A percentile compares a stretch with the other conserved stretches of the same genome.
phyloP scores from a whole-genome alignment of 2,888 invertebrate genomes.

The Kryphioiulus occultus region DNA sequence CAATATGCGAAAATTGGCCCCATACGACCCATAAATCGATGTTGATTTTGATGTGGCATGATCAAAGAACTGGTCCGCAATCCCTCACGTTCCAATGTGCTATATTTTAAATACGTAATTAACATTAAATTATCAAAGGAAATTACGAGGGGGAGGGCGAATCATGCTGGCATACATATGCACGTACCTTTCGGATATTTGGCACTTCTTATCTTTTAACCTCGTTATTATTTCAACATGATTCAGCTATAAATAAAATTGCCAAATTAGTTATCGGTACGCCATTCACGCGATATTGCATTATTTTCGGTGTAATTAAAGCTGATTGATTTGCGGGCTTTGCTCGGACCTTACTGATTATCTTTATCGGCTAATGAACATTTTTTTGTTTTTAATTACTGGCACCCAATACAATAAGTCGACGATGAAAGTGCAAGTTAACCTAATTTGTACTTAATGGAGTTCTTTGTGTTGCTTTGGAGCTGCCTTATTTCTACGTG shows the following conservation, averaged over 20 bases:
- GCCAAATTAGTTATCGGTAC: constrained; percentile 35
- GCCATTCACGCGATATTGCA: constrained; percentile 32
- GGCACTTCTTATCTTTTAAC: constrained; percentile 33
- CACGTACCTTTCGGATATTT: neutral
- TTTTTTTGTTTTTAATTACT: constrained; percentile 18
- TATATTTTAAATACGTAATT: constrained; percentile 12
- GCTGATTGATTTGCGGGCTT: constrained; percentile 1
- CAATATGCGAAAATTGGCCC: neutral
- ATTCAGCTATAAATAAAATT: constrained; percentile 33
- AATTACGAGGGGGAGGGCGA: neutral
- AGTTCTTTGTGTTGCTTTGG: neutral
- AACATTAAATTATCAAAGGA: neutral
- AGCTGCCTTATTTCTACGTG: neutral
- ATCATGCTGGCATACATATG: neutral
- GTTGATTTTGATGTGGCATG: neutral
- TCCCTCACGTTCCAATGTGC: neutral
- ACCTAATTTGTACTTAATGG: constrained; percentile 28
- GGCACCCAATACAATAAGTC: neutral
- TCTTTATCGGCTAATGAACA: constrained; percentile 36
- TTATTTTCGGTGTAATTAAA: constrained; percentile 36
- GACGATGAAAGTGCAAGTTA: neutral
- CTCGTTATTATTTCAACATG: constrained; percentile 39
- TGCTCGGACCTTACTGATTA: constrained; percentile 1
- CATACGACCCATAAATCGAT: neutral
- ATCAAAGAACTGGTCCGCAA: constrained; percentile 25